Percentiles rank a stretch among this genome's conserved stretches.
Evolutionary conservation across 2,113 vertebrate genomes (phyloP).

Genomic region (Anhinga rufa): DNA sequence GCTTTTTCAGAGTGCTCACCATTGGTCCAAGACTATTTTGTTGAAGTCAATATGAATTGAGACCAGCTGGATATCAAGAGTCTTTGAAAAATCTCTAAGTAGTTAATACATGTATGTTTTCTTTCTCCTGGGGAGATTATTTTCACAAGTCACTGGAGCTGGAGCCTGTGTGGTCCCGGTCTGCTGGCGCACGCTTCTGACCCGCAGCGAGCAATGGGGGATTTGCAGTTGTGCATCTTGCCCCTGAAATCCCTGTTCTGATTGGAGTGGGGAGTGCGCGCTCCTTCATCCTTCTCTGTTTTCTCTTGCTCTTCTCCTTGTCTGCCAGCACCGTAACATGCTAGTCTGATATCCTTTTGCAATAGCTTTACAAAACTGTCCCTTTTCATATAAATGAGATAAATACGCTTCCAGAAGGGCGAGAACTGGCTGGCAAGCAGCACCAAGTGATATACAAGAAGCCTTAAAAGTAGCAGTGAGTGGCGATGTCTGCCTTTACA

Average conservation of each 20-base stretch:
- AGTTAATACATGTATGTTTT: slow-evolving; percentile 43
- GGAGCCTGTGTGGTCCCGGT: slow-evolving; percentile 15
- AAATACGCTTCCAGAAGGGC: background rate
- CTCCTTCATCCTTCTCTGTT: background rate
- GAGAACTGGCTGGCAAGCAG: background rate
- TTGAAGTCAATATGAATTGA: slow-evolving; percentile 37
- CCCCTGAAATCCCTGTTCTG: background rate
- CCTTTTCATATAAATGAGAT: background rate
- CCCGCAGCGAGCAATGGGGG: background rate
- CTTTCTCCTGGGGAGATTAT: slow-evolving; percentile 36
- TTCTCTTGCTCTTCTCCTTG: background rate
- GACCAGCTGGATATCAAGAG: slow-evolving; percentile 34
- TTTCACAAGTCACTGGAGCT: background rate
- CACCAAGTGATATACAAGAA: background rate
- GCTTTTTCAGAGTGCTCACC: background rate
- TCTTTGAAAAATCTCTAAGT: slow-evolving; percentile 50
- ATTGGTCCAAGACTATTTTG: slow-evolving; percentile 19
- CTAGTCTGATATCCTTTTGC: background rate
- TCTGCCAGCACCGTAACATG: background rate
- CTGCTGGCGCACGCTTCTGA: background rate
- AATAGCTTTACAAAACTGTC: background rate
- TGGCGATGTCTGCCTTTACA: background rate
- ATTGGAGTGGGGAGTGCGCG: background rate
- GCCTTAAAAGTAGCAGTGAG: background rate
- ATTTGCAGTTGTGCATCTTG: background rate